Percentiles rank a stretch among this genome's conserved stretches.
Evolutionary conservation across 2,888 invertebrate genomes (phyloP).

Genomic region (Limnephilus rhombicus): DNA sequence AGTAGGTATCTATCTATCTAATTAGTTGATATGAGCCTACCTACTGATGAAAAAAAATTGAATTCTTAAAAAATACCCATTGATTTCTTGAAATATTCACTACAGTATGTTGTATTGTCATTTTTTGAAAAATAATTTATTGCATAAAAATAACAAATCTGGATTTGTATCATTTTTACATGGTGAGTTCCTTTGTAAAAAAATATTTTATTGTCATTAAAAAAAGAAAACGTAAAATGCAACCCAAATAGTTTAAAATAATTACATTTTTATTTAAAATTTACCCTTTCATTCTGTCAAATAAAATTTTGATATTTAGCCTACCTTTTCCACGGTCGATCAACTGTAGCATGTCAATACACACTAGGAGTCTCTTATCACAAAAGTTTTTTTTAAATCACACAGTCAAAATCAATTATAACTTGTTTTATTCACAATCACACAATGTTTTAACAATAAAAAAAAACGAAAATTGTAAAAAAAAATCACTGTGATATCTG

Average conservation of each 20-base stretch:
- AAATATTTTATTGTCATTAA: neutral
- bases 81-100: neutral
- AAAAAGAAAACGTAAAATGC: neutral
- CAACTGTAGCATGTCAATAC: conserved; percentile 61
- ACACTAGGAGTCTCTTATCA: conserved; percentile 29
- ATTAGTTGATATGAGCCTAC: no score
- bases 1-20: no score
- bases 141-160: neutral
- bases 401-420: conserved; percentile 36
- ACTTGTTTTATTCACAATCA: conserved; percentile 26
- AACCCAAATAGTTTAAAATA: no score
- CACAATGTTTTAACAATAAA: conserved; percentile 13
- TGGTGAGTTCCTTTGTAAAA: neutral
- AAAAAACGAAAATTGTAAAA: neutral
- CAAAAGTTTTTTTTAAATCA: conserved; percentile 41
- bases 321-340: conserved; percentile 65
- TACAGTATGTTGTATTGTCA: neutral
- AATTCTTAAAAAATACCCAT: neutral
- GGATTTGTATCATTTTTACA: neutral
- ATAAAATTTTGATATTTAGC: neutral
- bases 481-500: neutral
- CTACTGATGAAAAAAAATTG: no score
- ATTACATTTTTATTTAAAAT: neutral
- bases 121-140: neutral
- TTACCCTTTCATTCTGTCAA: neutral